A percentile compares a stretch with the other conserved stretches of the same genome.
Conservation (phyloP, 2,888 invertebrate species). For the Xanthia togata region DNA sequence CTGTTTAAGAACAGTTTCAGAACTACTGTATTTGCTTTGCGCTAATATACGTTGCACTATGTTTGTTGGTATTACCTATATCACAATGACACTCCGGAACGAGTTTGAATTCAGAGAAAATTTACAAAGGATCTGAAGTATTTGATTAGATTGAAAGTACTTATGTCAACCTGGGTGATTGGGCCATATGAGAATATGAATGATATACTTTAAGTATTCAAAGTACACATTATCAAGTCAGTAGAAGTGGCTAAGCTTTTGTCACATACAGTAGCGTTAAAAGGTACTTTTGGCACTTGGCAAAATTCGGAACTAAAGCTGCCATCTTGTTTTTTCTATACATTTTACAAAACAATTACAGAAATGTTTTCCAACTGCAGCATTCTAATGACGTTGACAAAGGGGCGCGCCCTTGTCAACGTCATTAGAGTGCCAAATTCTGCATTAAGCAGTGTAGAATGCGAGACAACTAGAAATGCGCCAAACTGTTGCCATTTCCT, state of each 20-base stretch:
- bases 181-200: background rate
- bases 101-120: background rate
- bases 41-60: background rate
- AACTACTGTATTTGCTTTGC: conserved; percentile 28
- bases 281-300: background rate
- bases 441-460: background rate
- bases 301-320: background rate
- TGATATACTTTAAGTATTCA: background rate
- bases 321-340: background rate
- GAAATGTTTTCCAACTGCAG: background rate
- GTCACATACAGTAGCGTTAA: background rate
- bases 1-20: conserved; percentile 46
- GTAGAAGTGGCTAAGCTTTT: background rate
- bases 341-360: background rate
- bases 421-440: background rate
- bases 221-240: background rate
- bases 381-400: no score
- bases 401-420: background rate
- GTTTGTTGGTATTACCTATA: background rate
- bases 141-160: background rate
- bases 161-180: background rate
- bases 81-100: background rate
- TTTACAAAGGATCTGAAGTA: background rate
- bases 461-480: background rate
- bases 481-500: conserved; percentile 2